Base-by-base conservation (phyloP, 2,888 invertebrate genomes). In the Argynnis bischoffii region DNA sequence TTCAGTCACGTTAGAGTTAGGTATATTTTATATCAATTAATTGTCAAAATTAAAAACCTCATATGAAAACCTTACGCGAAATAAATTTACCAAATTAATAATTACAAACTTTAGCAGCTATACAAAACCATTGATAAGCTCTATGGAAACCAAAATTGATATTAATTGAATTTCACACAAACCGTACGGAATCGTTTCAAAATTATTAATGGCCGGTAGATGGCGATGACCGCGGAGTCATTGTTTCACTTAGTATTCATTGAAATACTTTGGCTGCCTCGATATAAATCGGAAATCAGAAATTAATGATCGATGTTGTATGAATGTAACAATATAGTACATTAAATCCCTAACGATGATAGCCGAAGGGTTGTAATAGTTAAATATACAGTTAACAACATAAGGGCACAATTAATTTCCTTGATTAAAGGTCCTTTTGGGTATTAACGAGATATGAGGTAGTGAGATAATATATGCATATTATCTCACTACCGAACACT, bases 141-240 rank as follows among this genome's bases (percentile, higher is more conserved):
- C 31, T 53, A 55, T 50, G 35, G 35, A 18, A 50, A 48, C 15
- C 13, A 48, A n/a, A 35, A 61, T 48, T 55, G 47, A 47, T 77
- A 79, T 77, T 81, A 81, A 85, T 83, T 80, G 75, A 76, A 82
- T 80, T 79, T 77, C 76, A 79, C 79, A 79, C 74, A 76, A 81
- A 79, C 69, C 72, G 77, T 74, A 76, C 80, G 81, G 82, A 81
- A 84, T 81, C 75, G 70, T 51, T 59, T 69, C 67, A 75, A 81
- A 81, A 78, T 82, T 82, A 83, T 85, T 85, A 84, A 86, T 85
- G 81, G 77, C 73, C 72, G 76, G 77, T 84, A 84, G 83, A 81
- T 82, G 82, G 78, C 80, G 72, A 74, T 79, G 80, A 74, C 78
- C 79, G 72, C 57, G 54, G 57, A 70, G 74, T 74, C 72, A 74